Evolutionary conservation across 2,797 vertebrate genomes (phyloP).

Genomic region (Rhynchonycteris naso): DNA sequence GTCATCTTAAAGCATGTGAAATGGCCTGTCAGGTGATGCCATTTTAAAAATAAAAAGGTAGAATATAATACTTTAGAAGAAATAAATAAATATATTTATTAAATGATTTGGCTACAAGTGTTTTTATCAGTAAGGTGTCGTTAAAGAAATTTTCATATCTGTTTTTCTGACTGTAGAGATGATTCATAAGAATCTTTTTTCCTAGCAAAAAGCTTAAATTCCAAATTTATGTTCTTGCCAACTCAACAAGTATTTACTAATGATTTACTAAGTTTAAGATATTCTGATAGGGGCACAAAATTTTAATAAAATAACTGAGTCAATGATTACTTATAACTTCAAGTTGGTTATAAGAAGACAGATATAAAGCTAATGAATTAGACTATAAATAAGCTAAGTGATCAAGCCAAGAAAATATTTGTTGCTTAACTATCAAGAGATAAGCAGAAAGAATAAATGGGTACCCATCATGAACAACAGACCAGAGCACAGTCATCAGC

Average conservation of each 20-base stretch:
- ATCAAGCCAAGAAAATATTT: constrained; percentile 2
- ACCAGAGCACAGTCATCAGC: not conserved
- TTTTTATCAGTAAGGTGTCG: constrained; percentile 14
- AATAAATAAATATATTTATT: not conserved
- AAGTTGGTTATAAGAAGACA: not conserved
- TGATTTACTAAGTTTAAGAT: not conserved
- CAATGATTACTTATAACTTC: not conserved
- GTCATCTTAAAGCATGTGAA: constrained; percentile 19
- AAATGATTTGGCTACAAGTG: not conserved
- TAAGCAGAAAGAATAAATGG: not conserved
- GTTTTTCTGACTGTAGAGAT: not conserved
- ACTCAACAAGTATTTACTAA: not conserved
- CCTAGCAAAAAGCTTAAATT: not conserved
- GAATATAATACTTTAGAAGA: not conserved
- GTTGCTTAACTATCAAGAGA: not conserved
- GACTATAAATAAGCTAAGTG: not conserved
- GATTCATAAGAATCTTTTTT: not conserved
- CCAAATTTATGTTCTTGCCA: not conserved
- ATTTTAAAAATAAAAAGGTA: constrained; percentile 10
- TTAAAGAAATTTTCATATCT: not conserved
- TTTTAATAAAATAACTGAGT: not conserved
- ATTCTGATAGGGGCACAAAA: not conserved
- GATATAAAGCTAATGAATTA: not conserved
- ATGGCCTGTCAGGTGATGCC: not conserved
- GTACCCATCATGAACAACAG: not conserved